Evolutionary conservation across 2,888 invertebrate species (phyloP).

Genomic region (Sinodicranocentrus sp.): DNA sequence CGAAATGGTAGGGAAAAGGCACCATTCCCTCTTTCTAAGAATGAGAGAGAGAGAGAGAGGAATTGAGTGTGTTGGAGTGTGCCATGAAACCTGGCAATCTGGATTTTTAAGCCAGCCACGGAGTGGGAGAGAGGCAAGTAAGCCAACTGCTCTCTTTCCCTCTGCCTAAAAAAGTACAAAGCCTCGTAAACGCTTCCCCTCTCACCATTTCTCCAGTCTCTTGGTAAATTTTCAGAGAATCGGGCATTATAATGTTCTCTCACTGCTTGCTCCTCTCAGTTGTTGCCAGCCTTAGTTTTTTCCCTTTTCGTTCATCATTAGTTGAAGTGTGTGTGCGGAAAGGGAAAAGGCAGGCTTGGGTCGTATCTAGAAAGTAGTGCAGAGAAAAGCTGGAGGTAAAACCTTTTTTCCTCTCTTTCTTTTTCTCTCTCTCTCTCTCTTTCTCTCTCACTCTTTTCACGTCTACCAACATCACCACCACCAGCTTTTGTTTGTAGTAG

Average conservation of each 20-base stretch:
- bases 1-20: conserved; percentile 10
- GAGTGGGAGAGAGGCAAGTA: conserved; percentile 15
- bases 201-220: conserved; percentile 18
- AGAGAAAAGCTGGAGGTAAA: conserved; percentile 33
- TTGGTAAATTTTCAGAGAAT: conserved; percentile 15
- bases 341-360: conserved; percentile 39
- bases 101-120: conserved; percentile 43
- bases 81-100: conserved; percentile 64
- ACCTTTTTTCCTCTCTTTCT: conserved; percentile 5
- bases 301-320: conserved; percentile 34
- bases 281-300: conserved; percentile 17
- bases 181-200: conserved; percentile 30
- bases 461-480: conserved; percentile 1
- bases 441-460: conserved; percentile 6
- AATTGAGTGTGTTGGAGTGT: conserved; percentile 30
- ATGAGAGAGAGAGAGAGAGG: conserved; percentile 16
- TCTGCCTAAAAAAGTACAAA: conserved; percentile 34
- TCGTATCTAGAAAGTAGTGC: conserved; percentile 17
- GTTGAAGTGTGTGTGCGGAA: conserved; percentile 19
- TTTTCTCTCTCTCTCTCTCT: too few relatives aligned
- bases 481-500: conserved; percentile 33
- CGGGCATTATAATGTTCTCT: conserved; percentile 39
- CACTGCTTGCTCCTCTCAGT: conserved; percentile 1
- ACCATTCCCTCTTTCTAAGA: not conserved
- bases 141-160: conserved; percentile 55